phyloP scores from a whole-genome alignment of 2,888 invertebrate genomes.

The Chaitophorus viminalis region DNA sequence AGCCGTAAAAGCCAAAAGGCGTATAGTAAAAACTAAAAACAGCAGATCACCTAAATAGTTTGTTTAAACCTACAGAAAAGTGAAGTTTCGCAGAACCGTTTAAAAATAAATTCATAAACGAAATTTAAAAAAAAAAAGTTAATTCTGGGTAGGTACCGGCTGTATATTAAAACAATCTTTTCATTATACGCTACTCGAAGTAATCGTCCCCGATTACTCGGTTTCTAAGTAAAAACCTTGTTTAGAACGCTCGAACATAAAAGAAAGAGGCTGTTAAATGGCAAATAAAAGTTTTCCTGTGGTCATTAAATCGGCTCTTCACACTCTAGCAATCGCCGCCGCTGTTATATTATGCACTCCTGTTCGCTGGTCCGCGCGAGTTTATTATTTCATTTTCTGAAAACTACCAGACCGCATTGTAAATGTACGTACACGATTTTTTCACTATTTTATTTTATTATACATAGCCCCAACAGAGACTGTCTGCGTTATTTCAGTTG shows the following conservation, averaged over 20 bases:
- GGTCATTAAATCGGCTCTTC: not conserved
- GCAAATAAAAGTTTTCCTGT: not conserved
- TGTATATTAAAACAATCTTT: too few species aligned
- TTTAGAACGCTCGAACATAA: not conserved
- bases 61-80: too few species aligned
- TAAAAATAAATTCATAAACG: too few species aligned
- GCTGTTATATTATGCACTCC: not conserved
- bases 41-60: too few species aligned
- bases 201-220: not conserved
- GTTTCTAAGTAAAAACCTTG: not conserved
- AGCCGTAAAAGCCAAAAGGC: too few species aligned
- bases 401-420: conserved; percentile 5
- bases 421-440: not conserved
- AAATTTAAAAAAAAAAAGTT: too few species aligned
- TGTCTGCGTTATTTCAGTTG: conserved; percentile 41
- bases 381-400: conserved; percentile 3
- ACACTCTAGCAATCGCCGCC: not conserved
- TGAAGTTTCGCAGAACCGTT: too few species aligned
- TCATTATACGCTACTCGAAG: too few species aligned
- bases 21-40: too few species aligned
- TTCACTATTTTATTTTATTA: not conserved
- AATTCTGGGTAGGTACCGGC: too few species aligned
- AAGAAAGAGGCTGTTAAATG: not conserved
- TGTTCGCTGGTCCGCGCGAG: not conserved
- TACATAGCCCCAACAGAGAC: not conserved